Conservation (phyloP, 2,797 vertebrate species). For the Bovichtus variegatus region DNA sequence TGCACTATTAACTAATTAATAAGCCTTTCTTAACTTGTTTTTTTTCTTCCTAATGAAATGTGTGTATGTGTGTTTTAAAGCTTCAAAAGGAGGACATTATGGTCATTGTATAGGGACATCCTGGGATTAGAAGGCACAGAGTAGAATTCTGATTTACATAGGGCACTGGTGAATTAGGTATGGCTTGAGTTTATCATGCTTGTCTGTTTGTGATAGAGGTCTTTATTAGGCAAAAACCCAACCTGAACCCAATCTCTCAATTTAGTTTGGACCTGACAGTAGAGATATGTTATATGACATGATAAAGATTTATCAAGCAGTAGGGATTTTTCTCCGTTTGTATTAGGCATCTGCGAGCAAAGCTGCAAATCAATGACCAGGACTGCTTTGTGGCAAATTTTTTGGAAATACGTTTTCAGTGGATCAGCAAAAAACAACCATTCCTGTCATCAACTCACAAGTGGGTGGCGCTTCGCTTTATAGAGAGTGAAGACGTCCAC, state of each 20-base stretch:
- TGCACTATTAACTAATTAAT: slow-evolving; percentile 3
- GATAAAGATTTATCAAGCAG: neutral
- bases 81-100: neutral
- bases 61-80: neutral
- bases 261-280: no score
- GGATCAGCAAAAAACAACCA: no score
- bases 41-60: slow-evolving; percentile 4
- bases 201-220: neutral
- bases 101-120: neutral
- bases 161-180: neutral
- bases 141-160: neutral
- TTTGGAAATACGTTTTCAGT: no score
- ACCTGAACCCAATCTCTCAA: neutral
- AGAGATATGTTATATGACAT: neutral
- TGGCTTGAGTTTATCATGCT: neutral
- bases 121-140: neutral
- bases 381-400: neutral
- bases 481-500: no score
- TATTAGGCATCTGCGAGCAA: no score
- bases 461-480: no score
- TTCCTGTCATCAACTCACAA: no score
- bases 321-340: neutral
- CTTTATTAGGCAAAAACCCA: neutral
- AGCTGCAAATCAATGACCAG: neutral
- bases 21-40: slow-evolving; percentile 10